These are phyloP conservation scores for Gambusia holbrooki DNA, from an alignment of 2,113 vertebrate species.

Conservation along the genomic window DNA sequence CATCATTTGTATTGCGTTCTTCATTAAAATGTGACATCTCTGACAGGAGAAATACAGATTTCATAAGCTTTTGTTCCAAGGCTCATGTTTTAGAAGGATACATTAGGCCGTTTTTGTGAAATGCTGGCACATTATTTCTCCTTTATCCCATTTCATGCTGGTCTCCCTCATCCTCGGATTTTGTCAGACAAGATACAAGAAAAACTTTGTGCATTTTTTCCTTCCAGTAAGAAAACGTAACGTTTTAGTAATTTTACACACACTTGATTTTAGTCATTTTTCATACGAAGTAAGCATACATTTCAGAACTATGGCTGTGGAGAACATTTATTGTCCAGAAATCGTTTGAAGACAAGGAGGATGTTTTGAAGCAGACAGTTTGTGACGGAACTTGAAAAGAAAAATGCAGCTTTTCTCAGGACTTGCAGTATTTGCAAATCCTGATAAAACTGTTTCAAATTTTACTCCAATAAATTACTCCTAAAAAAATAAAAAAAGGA, in stretches of 20 bases:
- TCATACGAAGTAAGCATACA: too few species aligned
- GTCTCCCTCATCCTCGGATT: conserved; percentile 46
- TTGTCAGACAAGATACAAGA: conserved; percentile 46
- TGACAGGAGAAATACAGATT: conserved; percentile 54
- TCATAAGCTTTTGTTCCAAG: conserved; percentile 57
- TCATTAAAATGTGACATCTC: conserved; percentile 64
- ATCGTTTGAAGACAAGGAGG: too few species aligned
- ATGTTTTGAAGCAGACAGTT: too few species aligned
- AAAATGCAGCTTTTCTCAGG: too few species aligned
- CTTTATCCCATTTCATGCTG: conserved; percentile 59
- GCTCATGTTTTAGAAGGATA: conserved; percentile 61
- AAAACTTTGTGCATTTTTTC: conserved; percentile 33
- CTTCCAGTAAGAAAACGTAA: conserved; percentile 19
- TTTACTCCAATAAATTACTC: not conserved
- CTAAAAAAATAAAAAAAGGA: not conserved
- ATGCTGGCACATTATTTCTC: conserved; percentile 61
- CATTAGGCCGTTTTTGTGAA: conserved; percentile 60
- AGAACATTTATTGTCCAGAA: too few species aligned
- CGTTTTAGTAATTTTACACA: too few species aligned
- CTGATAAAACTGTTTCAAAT: not conserved
- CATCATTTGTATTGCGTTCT: conserved; percentile 67
- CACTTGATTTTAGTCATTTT: too few species aligned
- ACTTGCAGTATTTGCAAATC: not conserved
- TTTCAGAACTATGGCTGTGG: too few species aligned
- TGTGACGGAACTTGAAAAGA: too few species aligned